Evolutionary conservation across 2,797 vertebrate genomes (phyloP).

Genomic region (Lemur catta): DNA sequence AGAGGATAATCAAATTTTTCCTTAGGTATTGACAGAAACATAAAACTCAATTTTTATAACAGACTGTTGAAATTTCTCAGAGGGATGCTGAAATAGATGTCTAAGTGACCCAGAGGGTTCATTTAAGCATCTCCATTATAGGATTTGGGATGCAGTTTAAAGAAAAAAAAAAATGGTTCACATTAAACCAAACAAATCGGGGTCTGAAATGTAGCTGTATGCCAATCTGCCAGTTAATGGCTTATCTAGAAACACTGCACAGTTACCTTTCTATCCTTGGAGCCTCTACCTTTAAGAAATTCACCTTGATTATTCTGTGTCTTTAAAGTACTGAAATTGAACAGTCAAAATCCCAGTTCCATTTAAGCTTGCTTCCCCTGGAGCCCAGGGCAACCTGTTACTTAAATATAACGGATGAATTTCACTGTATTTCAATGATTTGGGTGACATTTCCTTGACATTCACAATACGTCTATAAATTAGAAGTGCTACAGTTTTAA

Average conservation of each 20-base stretch:
- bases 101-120: conserved; percentile 65
- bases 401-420: conserved; percentile 69
- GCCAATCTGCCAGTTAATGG: conserved; percentile 65
- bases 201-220: conserved; percentile 42
- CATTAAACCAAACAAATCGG: conserved; percentile 71
- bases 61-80: conserved; percentile 66
- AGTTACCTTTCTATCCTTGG: conserved; percentile 54
- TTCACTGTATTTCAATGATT: conserved; percentile 74
- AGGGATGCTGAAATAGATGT: conserved; percentile 61
- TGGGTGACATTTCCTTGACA: conserved; percentile 78
- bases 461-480: conserved; percentile 78
- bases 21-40: conserved; percentile 63
- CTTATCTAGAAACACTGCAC: conserved; percentile 66
- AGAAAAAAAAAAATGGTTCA: conserved; percentile 38
- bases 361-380: conserved; percentile 65
- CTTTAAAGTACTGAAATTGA: conserved; percentile 71
- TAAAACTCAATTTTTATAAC: conserved; percentile 71
- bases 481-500: conserved; percentile 72
- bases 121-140: conserved; percentile 70
- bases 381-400: conserved; percentile 72
- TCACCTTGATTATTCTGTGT: conserved; percentile 73
- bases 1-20: conserved; percentile 68
- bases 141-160: conserved; percentile 63
- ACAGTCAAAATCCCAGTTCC: conserved; percentile 64
- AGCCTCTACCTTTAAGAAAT: conserved; percentile 68